Base-by-base conservation (phyloP, 2,113 vertebrate genomes). In the Chaetura pelagica region DNA sequence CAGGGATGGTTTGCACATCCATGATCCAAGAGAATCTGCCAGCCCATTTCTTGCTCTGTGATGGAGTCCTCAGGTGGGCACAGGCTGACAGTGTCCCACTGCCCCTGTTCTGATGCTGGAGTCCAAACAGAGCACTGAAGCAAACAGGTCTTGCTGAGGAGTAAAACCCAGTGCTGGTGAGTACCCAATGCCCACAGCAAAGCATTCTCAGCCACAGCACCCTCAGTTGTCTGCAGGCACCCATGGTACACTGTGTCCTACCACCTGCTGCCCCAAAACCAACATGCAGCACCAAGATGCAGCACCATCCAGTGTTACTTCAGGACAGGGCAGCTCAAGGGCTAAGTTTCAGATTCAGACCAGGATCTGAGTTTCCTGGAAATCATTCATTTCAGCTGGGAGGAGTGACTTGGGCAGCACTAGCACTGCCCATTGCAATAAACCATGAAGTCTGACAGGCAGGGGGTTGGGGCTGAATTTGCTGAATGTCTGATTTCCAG, bases 281-380 rank as follows among this genome's bases (percentile, higher is more conserved):
- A n/a, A n/a, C n/a, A n/a, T n/a, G n/a, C n/a, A n/a, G n/a, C n/a
- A 51, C 12, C 0, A 0, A 46, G 58, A 32, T 9, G 15, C 52
- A 58, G 35, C 30, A 26, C 6, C 1, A 0, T 14, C 2, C 1
- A 0, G 0, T 3, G 7, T 52, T 84, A 22, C 61, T 91, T 15
- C 42, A 19, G 14, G 19, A 51, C 32, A 5, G 17, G 15, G 11
- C 6, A 18, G 8, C 17, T 23, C 0, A 2, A 42, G 14, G 5
- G 18, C 5, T 5, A 30, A 69, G 21, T 34, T 77, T 89, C 27
- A 6, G 5, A 6, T 52, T 74, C 51, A 62, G 21, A 62, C 0
- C 0, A 0, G 2, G 24, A 63, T 7, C 21, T 55, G 61, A 48
- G 21, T 51, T 93, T 89, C 57, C 61, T 51, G 78, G 55, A 84